phyloP scores from a whole-genome alignment of 2,888 invertebrate species.

The Penaeus monodon region DNA sequence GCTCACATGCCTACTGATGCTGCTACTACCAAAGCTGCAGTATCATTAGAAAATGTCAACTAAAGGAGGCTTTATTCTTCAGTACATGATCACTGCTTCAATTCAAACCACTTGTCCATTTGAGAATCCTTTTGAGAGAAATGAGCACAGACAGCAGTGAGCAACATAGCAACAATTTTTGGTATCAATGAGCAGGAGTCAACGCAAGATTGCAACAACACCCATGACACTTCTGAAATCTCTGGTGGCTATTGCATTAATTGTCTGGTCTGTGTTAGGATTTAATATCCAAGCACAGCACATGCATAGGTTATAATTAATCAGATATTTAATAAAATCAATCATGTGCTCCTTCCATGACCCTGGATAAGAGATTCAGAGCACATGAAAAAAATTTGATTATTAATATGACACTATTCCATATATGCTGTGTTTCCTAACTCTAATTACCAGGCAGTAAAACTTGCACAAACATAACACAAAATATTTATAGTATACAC shows the following conservation, averaged over 20 bases:
- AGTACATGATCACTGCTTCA: too few species aligned
- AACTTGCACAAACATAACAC: constrained; percentile 29
- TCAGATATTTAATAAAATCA: too few species aligned
- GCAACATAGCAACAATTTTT: constrained; percentile 46
- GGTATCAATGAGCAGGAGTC: constrained; percentile 50
- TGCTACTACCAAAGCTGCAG: constrained; percentile 1
- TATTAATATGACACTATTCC: too few species aligned
- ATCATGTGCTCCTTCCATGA: too few species aligned
- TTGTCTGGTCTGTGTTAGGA: constrained; percentile 32
- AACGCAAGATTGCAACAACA: constrained; percentile 44
- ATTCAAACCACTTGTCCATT: too few species aligned
- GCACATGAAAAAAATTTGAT: too few species aligned
- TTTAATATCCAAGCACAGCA: neutral
- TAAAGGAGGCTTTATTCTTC: neutral
- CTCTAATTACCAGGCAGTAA: constrained; percentile 40
- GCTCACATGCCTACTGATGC: constrained; percentile 22
- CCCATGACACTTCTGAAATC: constrained; percentile 23
- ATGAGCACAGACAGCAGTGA: constrained; percentile 38
- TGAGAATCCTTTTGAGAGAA: too few species aligned
- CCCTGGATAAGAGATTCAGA: too few species aligned
- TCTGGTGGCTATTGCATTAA: constrained; percentile 5
- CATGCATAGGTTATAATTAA: too few species aligned
- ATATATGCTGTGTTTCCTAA: neutral
- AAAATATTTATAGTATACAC: constrained; percentile 27
- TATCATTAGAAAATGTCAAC: constrained; percentile 10